phyloP scores from a whole-genome alignment of 2,888 invertebrate genomes.

The Notodonta dromedarius region DNA sequence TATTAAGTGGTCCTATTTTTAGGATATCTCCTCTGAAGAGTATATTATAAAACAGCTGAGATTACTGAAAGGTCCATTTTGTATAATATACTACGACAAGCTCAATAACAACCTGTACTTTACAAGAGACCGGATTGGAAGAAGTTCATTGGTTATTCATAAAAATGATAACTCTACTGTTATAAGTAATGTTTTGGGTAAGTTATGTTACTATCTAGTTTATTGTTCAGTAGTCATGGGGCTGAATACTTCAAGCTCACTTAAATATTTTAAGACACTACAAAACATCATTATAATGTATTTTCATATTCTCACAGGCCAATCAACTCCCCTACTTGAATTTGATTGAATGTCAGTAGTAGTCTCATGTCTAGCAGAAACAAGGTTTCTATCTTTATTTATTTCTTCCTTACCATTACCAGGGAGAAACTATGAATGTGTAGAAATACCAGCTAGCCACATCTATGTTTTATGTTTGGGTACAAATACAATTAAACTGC shows the following conservation, averaged over 20 bases:
- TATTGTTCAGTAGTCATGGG: slow-evolving; percentile 6
- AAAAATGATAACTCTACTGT: slow-evolving; percentile 64
- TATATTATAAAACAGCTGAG: slow-evolving; percentile 78
- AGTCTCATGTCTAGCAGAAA: too few relatives aligned
- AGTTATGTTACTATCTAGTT: slow-evolving; percentile 25
- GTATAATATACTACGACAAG: slow-evolving; percentile 90
- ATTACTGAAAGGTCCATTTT: slow-evolving; percentile 91
- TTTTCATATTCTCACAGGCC: too few relatives aligned
- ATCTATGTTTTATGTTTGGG: slow-evolving; percentile 81
- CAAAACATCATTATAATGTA: too few relatives aligned
- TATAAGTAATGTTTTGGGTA: slow-evolving; percentile 83
- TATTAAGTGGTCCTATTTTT: slow-evolving; percentile 15
- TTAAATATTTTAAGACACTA: too few relatives aligned
- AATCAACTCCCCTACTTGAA: too few relatives aligned
- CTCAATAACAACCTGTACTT: slow-evolving; percentile 87
- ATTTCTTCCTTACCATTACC: slow-evolving; percentile 46
- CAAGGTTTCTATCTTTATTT: too few relatives aligned
- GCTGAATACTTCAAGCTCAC: too few relatives aligned
- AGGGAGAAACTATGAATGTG: slow-evolving; percentile 71
- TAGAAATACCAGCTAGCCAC: slow-evolving; percentile 87
- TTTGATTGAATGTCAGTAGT: too few relatives aligned
- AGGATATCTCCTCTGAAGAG: slow-evolving; percentile 42
- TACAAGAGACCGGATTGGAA: slow-evolving; percentile 93
- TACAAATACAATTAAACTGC: slow-evolving; percentile 52
- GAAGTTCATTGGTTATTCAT: slow-evolving; percentile 91